Conservation (phyloP, 2,113 vertebrate species). For the Percopsis transmontana region DNA sequence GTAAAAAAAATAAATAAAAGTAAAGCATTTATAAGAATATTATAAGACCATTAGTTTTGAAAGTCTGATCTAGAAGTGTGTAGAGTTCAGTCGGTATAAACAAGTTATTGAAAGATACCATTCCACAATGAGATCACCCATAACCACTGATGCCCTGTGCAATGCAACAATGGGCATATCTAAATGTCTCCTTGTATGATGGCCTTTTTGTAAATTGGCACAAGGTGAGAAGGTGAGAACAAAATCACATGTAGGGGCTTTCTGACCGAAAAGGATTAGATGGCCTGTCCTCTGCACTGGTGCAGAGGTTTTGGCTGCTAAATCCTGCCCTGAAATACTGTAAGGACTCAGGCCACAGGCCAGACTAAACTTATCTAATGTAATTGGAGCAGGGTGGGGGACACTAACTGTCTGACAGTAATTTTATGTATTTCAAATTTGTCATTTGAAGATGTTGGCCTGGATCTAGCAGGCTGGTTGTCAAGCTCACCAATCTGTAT, state of each 20-base stretch:
- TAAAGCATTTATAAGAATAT: too few relatives aligned
- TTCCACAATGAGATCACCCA: too few relatives aligned
- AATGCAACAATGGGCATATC: too few relatives aligned
- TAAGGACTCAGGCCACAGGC: constrained; percentile 1
- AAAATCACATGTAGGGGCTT: constrained; percentile 44
- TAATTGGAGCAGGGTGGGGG: constrained; percentile 28
- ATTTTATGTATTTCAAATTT: too few relatives aligned
- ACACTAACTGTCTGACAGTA: background rate
- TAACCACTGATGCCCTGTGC: too few relatives aligned
- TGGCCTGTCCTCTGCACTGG: constrained; percentile 18
- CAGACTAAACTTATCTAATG: constrained; percentile 36
- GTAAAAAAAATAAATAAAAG: too few relatives aligned
- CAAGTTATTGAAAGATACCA: too few relatives aligned
- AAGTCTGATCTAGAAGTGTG: too few relatives aligned
- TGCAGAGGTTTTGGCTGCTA: constrained; percentile 23
- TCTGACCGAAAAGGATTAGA: constrained; percentile 56
- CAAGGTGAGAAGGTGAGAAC: constrained; percentile 43
- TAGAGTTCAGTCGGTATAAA: too few relatives aligned
- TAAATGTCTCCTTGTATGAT: too few relatives aligned
- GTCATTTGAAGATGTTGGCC: background rate
- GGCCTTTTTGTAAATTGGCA: background rate
- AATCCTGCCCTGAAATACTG: constrained; percentile 28
- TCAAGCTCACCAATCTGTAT: background rate
- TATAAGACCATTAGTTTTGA: too few relatives aligned
- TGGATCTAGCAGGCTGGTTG: background rate